Evolutionary conservation across 2,797 vertebrate species (phyloP), one percentile per base, ranked within the genome.

Genomic region (Notoglanidium macrostoma): DNA sequence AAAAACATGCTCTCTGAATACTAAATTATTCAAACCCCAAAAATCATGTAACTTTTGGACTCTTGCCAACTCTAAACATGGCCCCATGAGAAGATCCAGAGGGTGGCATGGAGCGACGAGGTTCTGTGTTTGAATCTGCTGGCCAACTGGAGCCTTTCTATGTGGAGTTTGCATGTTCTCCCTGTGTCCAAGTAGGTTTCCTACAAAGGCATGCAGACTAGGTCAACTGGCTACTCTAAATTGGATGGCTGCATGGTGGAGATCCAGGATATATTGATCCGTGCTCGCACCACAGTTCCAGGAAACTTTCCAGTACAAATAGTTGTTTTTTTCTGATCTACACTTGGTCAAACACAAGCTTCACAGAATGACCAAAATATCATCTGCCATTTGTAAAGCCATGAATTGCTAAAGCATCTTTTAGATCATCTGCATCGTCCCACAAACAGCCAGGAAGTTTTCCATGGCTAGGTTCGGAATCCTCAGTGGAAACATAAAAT

Each of bases 361-460:
- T 74, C 23, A 70, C 17, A 35, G 17, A 70, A 40, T 40, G 35
- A 21, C 35, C 44, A 29, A 54, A 54, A 29, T 3, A 26, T 29
- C 51, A 9, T 8, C 26, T 76, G 49, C 17, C 14, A 76, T 17
- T 7, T 51, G 15, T 54, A 54, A 51, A 76, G 40, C 70, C 21
- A 5, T 73, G 40, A 9, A 40, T 44, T 72, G 35, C 26, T 72
- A 19, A 46, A 73, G 40, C 21, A 5, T 46, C 40, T 46, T 70
- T 46, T 26, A 46, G 21, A 73, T 73, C 72, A 74, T 77, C 49
- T 77, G 49, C n/a, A 54, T 29, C 49, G 32, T 32, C 55, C 44
- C 46, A 74, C 14, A 78, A 55, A 32, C 76, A 55, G 54, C 78
- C 44, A 80, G 32, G 54, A 78, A 55, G 77, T 79, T 59, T 44